Evolutionary conservation across 2,113 vertebrate species (phyloP).

Genomic region (Callocephalon fimbriatum): DNA sequence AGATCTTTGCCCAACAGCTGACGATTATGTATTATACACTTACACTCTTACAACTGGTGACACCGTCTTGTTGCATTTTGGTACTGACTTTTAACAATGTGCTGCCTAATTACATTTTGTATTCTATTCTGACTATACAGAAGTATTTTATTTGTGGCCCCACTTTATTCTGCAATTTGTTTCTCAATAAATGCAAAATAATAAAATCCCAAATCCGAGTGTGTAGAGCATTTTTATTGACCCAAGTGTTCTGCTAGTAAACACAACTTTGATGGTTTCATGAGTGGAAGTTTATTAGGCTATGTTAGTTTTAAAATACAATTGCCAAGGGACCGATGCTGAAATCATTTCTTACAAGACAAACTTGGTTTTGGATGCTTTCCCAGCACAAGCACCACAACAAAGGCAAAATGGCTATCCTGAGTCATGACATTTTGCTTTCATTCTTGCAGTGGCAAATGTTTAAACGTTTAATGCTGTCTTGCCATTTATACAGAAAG

Average conservation of each 20-base stretch:
- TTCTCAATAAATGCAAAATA: constrained; percentile 76
- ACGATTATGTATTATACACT: constrained; percentile 76
- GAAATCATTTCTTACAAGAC: constrained; percentile 56
- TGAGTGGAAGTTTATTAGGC: constrained; percentile 66
- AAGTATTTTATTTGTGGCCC: constrained; percentile 65
- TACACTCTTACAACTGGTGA: constrained; percentile 71
- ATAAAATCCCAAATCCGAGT: constrained; percentile 56
- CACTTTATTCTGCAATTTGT: constrained; percentile 74
- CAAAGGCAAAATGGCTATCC: constrained; percentile 15
- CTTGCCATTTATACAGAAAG: background rate
- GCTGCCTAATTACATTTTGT: constrained; percentile 77
- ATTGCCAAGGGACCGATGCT: constrained; percentile 29
- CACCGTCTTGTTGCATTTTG: constrained; percentile 73
- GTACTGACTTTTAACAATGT: constrained; percentile 78
- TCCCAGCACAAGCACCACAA: constrained; percentile 43
- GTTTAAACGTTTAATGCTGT: background rate
- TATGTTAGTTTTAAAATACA: constrained; percentile 61
- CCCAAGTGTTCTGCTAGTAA: constrained; percentile 52
- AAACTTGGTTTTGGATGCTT: constrained; percentile 36
- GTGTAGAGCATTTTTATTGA: constrained; percentile 56
- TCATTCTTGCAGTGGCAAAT: background rate
- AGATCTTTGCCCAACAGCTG: constrained; percentile 79
- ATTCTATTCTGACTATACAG: constrained; percentile 62
- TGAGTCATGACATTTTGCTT: background rate
- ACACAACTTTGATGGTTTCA: constrained; percentile 63